phyloP scores from a whole-genome alignment of 2,888 invertebrate genomes.

The Alloplasta piceator region DNA sequence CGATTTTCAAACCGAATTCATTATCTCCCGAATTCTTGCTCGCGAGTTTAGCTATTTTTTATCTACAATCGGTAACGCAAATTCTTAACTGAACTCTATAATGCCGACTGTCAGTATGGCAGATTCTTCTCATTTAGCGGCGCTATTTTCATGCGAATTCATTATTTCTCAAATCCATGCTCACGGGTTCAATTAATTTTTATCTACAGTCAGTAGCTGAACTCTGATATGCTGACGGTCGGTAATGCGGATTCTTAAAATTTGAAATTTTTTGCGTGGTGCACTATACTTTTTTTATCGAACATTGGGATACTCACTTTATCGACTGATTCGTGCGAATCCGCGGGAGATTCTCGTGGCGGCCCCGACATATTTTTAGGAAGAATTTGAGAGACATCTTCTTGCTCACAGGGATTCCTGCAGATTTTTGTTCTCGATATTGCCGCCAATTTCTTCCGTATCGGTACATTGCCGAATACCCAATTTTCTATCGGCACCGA shows the following conservation, averaged over 20 bases:
- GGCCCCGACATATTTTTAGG: constrained; percentile 15
- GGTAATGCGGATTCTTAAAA: too few species aligned
- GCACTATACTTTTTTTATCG: not conserved
- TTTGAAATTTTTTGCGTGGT: too few species aligned
- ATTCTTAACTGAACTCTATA: not conserved
- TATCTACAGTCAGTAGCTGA: not conserved
- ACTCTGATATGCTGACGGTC: too few species aligned
- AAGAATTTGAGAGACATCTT: constrained; percentile 19
- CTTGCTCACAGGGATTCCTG: constrained; percentile 15
- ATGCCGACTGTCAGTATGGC: too few species aligned
- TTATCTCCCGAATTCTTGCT: not conserved
- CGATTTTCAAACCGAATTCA: not conserved
- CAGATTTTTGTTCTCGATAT: constrained; percentile 7
- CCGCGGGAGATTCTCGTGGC: not conserved
- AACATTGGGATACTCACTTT: constrained; percentile 15
- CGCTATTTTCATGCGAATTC: not conserved
- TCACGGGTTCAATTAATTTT: not conserved
- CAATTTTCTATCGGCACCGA: constrained; percentile 50
- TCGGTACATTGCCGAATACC: constrained; percentile 48
- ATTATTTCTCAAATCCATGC: not conserved
- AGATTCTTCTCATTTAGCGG: constrained; percentile 27
- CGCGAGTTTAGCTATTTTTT: not conserved
- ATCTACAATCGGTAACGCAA: constrained; percentile 6
- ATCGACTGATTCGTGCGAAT: not conserved
- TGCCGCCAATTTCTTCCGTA: constrained; percentile 22